Base-by-base conservation (phyloP, 1,140 invertebrate species). In the Sinonovacula constricta region DNA sequence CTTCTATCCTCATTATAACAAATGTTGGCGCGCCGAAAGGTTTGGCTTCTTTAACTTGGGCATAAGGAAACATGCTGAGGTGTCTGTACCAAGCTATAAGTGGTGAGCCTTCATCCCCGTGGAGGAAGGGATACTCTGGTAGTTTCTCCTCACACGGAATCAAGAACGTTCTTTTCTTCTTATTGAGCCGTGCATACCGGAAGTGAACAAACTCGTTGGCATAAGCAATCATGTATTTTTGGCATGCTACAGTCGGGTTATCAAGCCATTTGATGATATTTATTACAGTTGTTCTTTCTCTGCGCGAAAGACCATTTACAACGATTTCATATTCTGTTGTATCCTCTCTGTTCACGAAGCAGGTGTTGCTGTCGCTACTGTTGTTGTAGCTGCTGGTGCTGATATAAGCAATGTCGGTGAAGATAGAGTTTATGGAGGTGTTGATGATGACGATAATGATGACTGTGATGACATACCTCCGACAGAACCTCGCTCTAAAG, bases 1-100 rank as follows among this genome's bases (percentile, higher is more conserved):
- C 65, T n/a, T 81, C 75, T n/a, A 28, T 66, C 45, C 68, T 57
- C 30, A 49, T 45, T 7, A 81, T 24, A 28, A 51, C 74, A 28
- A 81, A 18, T 3, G 80, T 78, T 0, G 49, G 26, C 7, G 5
- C 12, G 2, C 45, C 60, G 5, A 15, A 14, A 7, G 24, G 36
- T 24, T 31, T 59, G 0, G 30, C 14, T n/a, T n/a, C n/a, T n/a
- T n/a, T n/a, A 14, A 33, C 39, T 5, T 36, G 57, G 22, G 57
- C 45, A 22, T 63, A 4, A 10, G 34, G 34, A n/a, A 12, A 69
- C 39, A 22, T 24, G n/a, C 33, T 7, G 18, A 78, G 36, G 3
- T 60, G n/a, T 0, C 39, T 26, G 36, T 68, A 33, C 75, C 75
- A 78, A 30, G 56, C 26, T 22, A 31, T 7, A 7, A 78, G 22